These are phyloP conservation scores for Sanderia malayensis DNA, from an alignment of 30 jellyfish, hydroid and myxozoan species.

Conservation along the genomic window DNA sequence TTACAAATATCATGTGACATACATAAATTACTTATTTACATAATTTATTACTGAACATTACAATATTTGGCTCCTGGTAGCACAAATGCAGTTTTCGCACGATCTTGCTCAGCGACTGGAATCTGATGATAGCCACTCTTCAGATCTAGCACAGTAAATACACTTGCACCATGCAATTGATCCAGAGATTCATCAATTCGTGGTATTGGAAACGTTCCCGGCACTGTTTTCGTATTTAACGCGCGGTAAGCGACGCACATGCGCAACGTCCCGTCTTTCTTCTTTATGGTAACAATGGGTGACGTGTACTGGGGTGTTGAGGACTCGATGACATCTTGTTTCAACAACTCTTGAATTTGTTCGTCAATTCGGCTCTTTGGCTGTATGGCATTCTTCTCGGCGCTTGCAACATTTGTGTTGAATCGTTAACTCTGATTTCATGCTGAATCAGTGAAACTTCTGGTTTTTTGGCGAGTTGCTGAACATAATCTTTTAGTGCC, in stretches of 20 bases:
- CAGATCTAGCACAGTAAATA: constrained; percentile 13
- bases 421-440: background rate
- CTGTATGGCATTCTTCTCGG: no score
- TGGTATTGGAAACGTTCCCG: constrained; percentile 17
- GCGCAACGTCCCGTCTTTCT: constrained; percentile 6
- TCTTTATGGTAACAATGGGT: no score
- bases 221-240: constrained; percentile 10
- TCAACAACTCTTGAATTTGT: no score
- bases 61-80: constrained; percentile 22
- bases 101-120: constrained; percentile 1
- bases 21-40: no score
- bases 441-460: background rate
- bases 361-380: no score
- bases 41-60: no score
- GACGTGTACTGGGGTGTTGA: no score
- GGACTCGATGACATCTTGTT: no score
- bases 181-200: constrained; percentile 5
- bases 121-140: constrained; percentile 9
- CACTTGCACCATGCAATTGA: background rate
- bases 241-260: constrained; percentile 25
- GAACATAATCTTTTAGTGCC: background rate
- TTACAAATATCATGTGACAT: no score
- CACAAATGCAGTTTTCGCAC: constrained; percentile 4
- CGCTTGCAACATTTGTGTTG: no score
- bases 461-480: constrained; percentile 10